Evolutionary conservation across 53 echinoderm and acorn worm species (phyloP), one percentile per base, ranked within the genome.

Genomic region (Stichopus horrens): DNA sequence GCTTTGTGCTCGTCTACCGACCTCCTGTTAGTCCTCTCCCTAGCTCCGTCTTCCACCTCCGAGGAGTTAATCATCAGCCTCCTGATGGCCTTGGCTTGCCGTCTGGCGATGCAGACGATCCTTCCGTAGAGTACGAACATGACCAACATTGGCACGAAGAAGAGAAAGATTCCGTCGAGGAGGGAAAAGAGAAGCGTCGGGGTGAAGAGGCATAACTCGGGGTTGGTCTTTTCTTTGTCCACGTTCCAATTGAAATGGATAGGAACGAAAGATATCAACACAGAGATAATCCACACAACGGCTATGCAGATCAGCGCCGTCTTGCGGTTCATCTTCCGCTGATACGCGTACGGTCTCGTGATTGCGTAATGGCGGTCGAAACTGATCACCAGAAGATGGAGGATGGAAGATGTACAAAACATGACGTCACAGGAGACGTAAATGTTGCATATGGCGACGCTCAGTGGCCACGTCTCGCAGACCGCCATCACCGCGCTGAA

Each of bases 371-470:
- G 93, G 7, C 94, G 88, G 59, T 96, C 96, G 76, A 96, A 86
- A 65, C 96, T 94, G 51, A 96, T 96, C 18, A 93, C 94, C 5
- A 96, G 83, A 7, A 96, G 88, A 79, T 96, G 94, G 37, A 96
- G 84, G 84, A 96, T 96, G 66, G 96, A 96, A 73, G 96, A 90
- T 21, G 96, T 96, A 86, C 92, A 90, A 71, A 96, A 96, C 86
- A 96, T 91, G 22, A 96, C 96, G 86, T 96, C 96, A 73, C 93
- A 96, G 9, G 96, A 96, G 5, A 93, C 88, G 81, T 96, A 96
- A 85, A 96, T 93, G 91, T 94, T 94, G 84, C 96, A 96, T 74
- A 94, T 88, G 59, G 88, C 68, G 5, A 90, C 88, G 76, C 94
- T 90, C 14, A 96, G 91, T 54, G 88, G 83, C 96, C 96, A 96